phyloP scores from a whole-genome alignment of 2,797 vertebrate genomes.

The Ctenosaura bakeri region DNA sequence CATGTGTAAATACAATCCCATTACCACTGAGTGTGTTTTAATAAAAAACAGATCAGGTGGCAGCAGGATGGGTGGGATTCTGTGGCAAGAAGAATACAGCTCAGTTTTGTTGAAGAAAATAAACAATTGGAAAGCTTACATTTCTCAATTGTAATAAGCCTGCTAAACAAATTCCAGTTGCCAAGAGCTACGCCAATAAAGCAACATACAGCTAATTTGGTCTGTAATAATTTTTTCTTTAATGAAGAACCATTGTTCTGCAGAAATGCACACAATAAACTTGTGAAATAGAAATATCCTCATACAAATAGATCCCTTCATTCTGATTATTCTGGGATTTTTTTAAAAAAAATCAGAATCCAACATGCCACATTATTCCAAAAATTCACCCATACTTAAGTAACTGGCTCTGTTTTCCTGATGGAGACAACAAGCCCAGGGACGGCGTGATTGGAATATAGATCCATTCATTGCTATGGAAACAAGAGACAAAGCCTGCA shows the following conservation, averaged over 20 bases:
- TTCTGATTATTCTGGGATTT: background rate
- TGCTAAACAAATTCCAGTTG: background rate
- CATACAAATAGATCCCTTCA: background rate
- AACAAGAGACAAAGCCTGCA: slow-evolving; percentile 57
- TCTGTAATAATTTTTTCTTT: slow-evolving; percentile 3
- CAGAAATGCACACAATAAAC: background rate
- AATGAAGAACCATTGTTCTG: background rate
- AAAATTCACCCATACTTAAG: slow-evolving; percentile 22
- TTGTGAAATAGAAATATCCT: background rate
- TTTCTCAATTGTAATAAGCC: background rate
- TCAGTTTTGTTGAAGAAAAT: background rate
- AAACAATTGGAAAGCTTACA: background rate
- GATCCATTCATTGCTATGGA: slow-evolving; percentile 71
- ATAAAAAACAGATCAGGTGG: background rate
- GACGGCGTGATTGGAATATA: slow-evolving; percentile 69
- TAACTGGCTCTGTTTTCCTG: slow-evolving; percentile 48
- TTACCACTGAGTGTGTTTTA: background rate
- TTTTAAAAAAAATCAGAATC: background rate
- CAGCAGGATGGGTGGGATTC: too few relatives aligned
- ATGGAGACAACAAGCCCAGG: slow-evolving; percentile 53
- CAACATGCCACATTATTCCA: background rate
- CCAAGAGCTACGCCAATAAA: background rate
- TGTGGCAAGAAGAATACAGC: background rate
- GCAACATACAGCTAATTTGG: background rate
- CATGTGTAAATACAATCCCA: background rate